phyloP scores from a whole-genome alignment of 2,888 invertebrate species.

The Microctonus aethiopoides region DNA sequence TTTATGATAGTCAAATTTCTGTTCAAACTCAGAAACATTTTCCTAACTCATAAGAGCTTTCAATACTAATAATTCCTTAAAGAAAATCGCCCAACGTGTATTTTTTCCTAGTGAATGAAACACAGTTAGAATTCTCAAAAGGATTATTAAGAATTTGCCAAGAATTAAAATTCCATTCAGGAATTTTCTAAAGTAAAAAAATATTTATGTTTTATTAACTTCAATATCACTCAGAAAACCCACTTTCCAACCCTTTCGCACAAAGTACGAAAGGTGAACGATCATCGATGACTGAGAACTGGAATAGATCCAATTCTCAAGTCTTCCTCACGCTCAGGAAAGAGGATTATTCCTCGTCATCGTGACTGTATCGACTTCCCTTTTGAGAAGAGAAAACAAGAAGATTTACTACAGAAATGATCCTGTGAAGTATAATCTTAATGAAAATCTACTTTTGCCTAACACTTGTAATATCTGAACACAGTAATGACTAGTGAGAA shows the following conservation, averaged over 20 bases:
- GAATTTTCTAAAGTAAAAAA: no score
- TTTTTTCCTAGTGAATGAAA: no score
- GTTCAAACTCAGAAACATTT: no score
- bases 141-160: no score
- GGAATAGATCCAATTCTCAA: conserved; percentile 41
- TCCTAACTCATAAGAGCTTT: no score
- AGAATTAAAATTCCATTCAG: no score
- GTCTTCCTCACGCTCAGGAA: conserved; percentile 66
- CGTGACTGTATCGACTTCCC: conserved; percentile 70
- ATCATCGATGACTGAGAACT: conserved; percentile 60
- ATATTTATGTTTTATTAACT: not conserved
- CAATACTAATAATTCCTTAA: no score
- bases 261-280: conserved; percentile 56
- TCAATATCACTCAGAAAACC: conserved; percentile 60
- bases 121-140: no score
- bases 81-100: no score
- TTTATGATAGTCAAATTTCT: no score
- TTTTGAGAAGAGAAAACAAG: conserved; percentile 69
- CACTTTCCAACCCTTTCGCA: conserved; percentile 51
- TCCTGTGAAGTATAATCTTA: conserved; percentile 72
- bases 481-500: conserved; percentile 31
- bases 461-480: conserved; percentile 1
- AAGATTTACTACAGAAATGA: conserved; percentile 78
- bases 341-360: conserved; percentile 71
- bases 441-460: not conserved